phyloP scores from a whole-genome alignment of 2,797 vertebrate species.

The Trachops cirrhosus region DNA sequence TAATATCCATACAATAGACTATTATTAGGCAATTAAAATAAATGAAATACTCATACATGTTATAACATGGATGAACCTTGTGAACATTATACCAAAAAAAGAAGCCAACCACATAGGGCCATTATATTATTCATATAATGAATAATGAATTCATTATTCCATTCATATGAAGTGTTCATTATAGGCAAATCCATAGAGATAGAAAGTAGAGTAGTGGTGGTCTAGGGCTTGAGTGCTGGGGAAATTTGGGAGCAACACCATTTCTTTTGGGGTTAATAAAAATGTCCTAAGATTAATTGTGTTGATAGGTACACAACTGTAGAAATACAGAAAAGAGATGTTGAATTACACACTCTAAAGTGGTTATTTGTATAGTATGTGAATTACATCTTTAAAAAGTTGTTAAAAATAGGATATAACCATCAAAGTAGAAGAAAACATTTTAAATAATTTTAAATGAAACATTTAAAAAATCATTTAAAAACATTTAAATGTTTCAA shows the following conservation, averaged over 20 bases:
- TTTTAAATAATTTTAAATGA: background rate
- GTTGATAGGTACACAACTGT: background rate
- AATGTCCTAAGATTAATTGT: background rate
- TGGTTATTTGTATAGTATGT: background rate
- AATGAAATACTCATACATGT: background rate
- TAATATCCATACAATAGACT: background rate
- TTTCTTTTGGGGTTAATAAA: background rate
- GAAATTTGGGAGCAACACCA: background rate
- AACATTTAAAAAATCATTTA: no score
- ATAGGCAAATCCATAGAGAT: background rate
- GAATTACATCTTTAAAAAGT: background rate
- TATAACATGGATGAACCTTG: background rate
- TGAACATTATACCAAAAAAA: background rate
- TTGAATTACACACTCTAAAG: background rate
- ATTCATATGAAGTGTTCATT: background rate
- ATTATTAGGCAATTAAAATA: constrained; percentile 27
- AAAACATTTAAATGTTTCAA: no score
- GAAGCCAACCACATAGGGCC: background rate
- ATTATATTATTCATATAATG: background rate
- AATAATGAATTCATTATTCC: no score
- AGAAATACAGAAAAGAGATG: background rate
- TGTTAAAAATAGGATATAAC: background rate
- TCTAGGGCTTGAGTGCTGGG: background rate
- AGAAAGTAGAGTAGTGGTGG: background rate
- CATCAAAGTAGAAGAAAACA: background rate